These are phyloP conservation scores for Sebastes trivittatus DNA, from an alignment of 2,797 vertebrate genomes.

Conservation along the genomic window DNA sequence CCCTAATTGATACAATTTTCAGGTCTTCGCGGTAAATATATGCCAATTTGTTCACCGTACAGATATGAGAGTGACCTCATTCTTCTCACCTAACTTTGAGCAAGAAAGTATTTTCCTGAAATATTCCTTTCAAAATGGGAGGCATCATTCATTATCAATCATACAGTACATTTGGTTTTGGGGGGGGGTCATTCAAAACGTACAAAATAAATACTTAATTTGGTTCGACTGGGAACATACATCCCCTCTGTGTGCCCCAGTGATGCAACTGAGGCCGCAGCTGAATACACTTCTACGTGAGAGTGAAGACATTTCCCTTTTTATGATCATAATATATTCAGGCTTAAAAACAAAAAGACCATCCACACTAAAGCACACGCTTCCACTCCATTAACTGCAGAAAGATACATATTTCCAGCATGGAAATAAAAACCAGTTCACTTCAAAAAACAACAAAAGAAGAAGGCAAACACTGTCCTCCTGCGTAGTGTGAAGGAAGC, in stretches of 20 bases:
- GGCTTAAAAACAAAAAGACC: constrained; percentile 38
- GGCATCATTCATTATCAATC: constrained; percentile 11
- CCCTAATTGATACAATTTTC: too few species aligned
- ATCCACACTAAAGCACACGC: constrained; percentile 32
- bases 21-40: not conserved
- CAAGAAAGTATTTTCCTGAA: not conserved
- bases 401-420: constrained; percentile 22
- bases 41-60: not conserved
- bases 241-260: constrained; percentile 7
- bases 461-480: constrained; percentile 48
- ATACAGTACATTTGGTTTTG: constrained; percentile 42
- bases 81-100: not conserved
- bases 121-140: not conserved
- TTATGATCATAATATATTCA: constrained; percentile 64
- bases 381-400: constrained; percentile 18
- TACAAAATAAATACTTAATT: constrained; percentile 71
- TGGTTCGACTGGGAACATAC: constrained; percentile 57
- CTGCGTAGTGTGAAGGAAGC: constrained; percentile 28
- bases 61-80: not conserved
- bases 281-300: constrained; percentile 27
- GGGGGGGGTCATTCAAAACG: constrained; percentile 35
- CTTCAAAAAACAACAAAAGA: constrained; percentile 30
- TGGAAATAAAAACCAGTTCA: constrained; percentile 52
- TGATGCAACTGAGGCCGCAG: not conserved
- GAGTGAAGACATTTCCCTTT: constrained; percentile 78